Evolutionary conservation across 2,888 invertebrate genomes (phyloP).

Genomic region (Sicus ferrugineus): DNA sequence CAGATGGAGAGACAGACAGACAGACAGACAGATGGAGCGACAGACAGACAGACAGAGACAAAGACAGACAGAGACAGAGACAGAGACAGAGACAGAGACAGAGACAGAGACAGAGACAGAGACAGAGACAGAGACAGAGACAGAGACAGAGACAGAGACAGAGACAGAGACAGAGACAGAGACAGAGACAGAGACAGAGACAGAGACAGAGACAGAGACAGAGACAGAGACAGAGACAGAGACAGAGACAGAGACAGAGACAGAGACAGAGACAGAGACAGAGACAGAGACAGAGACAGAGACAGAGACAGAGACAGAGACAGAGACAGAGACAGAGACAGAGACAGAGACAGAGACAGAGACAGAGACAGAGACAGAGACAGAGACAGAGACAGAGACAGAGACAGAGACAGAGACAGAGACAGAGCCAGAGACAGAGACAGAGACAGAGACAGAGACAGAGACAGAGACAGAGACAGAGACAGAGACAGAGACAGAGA

Average conservation of each 20-base stretch:
- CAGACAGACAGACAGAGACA: too few species aligned
- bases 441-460: neutral
- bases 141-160: neutral
- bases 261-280: neutral
- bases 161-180: neutral
- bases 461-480: neutral
- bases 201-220: neutral
- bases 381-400: neutral
- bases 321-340: neutral
- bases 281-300: neutral
- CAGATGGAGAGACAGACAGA: too few species aligned
- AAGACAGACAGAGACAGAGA: neutral
- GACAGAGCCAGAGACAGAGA: neutral
- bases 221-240: neutral
- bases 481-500: neutral
- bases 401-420: neutral
- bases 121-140: slow-evolving; percentile 1
- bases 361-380: neutral
- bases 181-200: neutral
- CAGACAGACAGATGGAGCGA: too few species aligned
- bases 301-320: neutral
- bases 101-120: neutral
- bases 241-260: neutral
- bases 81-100: neutral
- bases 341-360: neutral